Percentiles rank a stretch among this genome's conserved stretches.
These are phyloP conservation scores for Coregonus clupeaformis DNA, from an alignment of 2,113 vertebrate genomes.

Conservation along the genomic window DNA sequence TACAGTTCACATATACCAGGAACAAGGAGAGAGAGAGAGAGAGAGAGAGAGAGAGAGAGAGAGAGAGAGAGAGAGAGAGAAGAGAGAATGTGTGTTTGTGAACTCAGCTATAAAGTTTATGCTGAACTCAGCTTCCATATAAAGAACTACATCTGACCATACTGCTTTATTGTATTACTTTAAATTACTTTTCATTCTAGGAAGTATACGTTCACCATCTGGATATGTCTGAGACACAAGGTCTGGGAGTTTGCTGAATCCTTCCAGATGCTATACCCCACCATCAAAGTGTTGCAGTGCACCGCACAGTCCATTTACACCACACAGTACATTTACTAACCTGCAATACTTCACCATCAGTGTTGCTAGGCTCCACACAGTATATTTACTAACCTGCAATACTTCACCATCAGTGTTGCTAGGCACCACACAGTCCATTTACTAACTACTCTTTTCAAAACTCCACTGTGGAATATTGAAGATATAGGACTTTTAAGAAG, in stretches of 20 bases:
- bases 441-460: not conserved
- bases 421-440: too few relatives aligned
- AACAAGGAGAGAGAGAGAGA: constrained; percentile 45
- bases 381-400: too few relatives aligned
- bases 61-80: too few relatives aligned
- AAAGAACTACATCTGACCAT: not conserved
- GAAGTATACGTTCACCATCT: constrained; percentile 67
- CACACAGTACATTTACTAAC: too few relatives aligned
- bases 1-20: constrained; percentile 65
- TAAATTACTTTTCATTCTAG: constrained; percentile 43
- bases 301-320: too few relatives aligned
- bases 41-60: constrained; percentile 61
- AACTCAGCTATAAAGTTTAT: too few relatives aligned
- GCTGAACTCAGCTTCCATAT: not conserved
- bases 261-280: constrained; percentile 66
- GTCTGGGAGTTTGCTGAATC: constrained; percentile 73
- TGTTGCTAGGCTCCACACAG: too few relatives aligned
- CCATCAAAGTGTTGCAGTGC: constrained; percentile 44
- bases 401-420: too few relatives aligned
- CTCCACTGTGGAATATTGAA: not conserved
- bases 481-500: not conserved
- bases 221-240: constrained; percentile 69
- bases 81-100: too few relatives aligned
- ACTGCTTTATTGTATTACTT: not conserved
- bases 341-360: too few relatives aligned